Evolutionary conservation across 1,140 invertebrate genomes (phyloP), one percentile per base, ranked within the genome.

Genomic region (Piezodorus guildinii): DNA sequence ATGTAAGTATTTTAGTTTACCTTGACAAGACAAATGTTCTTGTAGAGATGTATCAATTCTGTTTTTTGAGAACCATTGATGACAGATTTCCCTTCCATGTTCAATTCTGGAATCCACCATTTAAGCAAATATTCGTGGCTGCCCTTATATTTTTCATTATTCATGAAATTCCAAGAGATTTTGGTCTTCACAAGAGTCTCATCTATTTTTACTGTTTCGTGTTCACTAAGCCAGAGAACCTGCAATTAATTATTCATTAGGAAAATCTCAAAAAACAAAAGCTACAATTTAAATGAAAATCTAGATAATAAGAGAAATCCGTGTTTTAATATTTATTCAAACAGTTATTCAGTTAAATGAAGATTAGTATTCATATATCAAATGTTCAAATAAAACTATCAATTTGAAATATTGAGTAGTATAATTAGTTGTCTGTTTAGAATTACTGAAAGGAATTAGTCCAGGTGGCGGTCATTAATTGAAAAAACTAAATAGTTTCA

Each of bases 31-130:
- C 17, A 23, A 1, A 56, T 23, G 21, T 56, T 15, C 5, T 56
- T 25, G 52, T 16, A 25, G 52, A 56, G 52, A 23, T 56, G 23
- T 4, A 23, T 56, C 6, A 56, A n/a, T 27, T 56, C 19, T 23
- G 23, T 25, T 23, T 21, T 23, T 21, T 25, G 52, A 3, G 52
- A 56, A 21, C 21, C 21, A 25, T 56, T 56, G 10, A 56, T 15
- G 15, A 25, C 52, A 23, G 23, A 16, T 21, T 23, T 21, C 12
- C 52, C 52, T 23, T 56, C 52, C 52, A 56, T 25, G 14, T 56
- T 56, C 23, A 56, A 25, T 6, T 56, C 52, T 27, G 52, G 52
- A 10, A 23, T 56, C 52, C 52, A 56, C 52, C 52, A 56, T 56
- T 56, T 56, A 3, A 56, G 17, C 17, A 56, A 14, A 56, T 23